phyloP scores from a whole-genome alignment of 2,113 vertebrate species.

The Scomber scombrus region DNA sequence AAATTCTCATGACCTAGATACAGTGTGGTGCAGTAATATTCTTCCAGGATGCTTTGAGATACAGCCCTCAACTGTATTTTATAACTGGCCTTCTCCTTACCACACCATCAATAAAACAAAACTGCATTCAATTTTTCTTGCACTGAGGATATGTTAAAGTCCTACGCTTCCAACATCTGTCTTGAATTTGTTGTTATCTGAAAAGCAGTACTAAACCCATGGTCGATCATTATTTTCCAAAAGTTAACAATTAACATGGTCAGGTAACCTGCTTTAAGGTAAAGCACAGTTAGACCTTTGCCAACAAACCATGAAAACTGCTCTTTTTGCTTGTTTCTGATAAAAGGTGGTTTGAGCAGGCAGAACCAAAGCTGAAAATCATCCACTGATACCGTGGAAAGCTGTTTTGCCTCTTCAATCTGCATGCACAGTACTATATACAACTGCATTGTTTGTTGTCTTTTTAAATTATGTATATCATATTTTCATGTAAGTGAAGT shows the following conservation, averaged over 20 bases:
- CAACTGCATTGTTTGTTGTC: neutral
- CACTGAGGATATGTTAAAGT: neutral
- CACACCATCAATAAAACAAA: slow-evolving; percentile 18
- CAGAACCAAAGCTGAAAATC: too few relatives aligned
- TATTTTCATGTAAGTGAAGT: neutral
- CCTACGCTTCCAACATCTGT: neutral
- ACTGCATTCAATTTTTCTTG: neutral
- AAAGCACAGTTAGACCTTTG: neutral
- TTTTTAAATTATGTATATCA: neutral
- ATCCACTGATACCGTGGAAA: neutral
- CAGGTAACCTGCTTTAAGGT: neutral
- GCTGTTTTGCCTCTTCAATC: neutral
- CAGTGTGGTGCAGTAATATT: slow-evolving; percentile 14
- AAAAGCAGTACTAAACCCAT: neutral
- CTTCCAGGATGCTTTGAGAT: slow-evolving; percentile 14
- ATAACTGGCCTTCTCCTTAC: neutral
- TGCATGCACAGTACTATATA: neutral
- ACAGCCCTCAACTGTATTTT: slow-evolving; percentile 15
- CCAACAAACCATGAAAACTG: neutral
- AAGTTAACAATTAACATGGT: neutral
- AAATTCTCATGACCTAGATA: slow-evolving; percentile 58
- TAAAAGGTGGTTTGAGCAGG: too few relatives aligned
- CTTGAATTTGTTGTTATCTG: neutral
- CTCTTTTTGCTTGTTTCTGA: too few relatives aligned
- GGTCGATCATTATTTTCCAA: neutral